Conservation (phyloP, 2,888 invertebrate genomes). For the Thalpophila matura region DNA sequence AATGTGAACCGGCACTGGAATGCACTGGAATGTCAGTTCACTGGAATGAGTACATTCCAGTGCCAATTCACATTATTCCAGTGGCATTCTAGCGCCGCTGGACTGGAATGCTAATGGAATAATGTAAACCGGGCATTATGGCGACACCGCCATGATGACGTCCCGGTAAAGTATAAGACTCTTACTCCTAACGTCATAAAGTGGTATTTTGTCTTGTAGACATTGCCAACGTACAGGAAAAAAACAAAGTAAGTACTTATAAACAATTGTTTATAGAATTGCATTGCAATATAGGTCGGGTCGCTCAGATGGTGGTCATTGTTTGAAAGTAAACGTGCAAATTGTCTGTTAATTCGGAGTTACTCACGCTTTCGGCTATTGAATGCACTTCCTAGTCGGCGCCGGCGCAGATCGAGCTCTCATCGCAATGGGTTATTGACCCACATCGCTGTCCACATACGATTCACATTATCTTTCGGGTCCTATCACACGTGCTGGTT, state of each 20-base stretch:
- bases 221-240: neutral
- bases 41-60: too few relatives aligned
- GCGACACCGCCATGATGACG: too few relatives aligned
- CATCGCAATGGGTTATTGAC: conserved; percentile 69
- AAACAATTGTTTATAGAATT: conserved; percentile 11
- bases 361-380: conserved; percentile 79
- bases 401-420: conserved; percentile 43
- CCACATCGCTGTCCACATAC: conserved; percentile 60
- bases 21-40: too few relatives aligned
- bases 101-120: too few relatives aligned
- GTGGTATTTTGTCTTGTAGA: neutral
- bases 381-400: conserved; percentile 69
- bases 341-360: conserved; percentile 62
- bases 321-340: conserved; percentile 64
- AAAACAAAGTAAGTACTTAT: neutral
- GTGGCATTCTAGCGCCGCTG: too few relatives aligned
- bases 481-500: conserved; percentile 33
- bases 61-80: too few relatives aligned
- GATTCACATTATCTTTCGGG: conserved; percentile 36
- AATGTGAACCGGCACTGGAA: too few relatives aligned
- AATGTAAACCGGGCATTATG: too few relatives aligned
- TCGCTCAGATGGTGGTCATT: conserved; percentile 46
- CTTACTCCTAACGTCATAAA: too few relatives aligned
- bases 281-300: conserved; percentile 45
- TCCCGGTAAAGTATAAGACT: too few relatives aligned